phyloP scores from a whole-genome alignment of 2,797 vertebrate genomes.

The Thalassophryne amazonica region DNA sequence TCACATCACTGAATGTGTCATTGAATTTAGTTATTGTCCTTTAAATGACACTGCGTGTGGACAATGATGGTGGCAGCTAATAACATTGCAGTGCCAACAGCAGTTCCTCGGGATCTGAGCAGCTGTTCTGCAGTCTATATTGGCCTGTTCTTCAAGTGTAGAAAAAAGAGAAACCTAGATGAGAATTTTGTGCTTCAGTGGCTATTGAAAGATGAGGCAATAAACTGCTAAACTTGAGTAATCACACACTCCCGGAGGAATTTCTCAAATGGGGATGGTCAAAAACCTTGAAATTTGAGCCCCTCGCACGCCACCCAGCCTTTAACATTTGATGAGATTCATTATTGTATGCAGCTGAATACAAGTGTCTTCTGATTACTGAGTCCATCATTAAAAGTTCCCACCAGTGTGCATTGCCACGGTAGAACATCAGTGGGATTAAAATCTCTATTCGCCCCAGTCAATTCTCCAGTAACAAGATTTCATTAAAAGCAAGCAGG shows the following conservation, averaged over 20 bases:
- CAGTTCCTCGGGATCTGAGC: slow-evolving; percentile 84
- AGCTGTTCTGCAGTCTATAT: slow-evolving; percentile 91
- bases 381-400: slow-evolving; percentile 92
- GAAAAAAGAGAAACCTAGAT: slow-evolving; percentile 90
- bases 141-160: slow-evolving; percentile 92
- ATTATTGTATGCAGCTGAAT: slow-evolving; percentile 93
- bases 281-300: slow-evolving; percentile 97
- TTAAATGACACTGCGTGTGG: slow-evolving; percentile 69
- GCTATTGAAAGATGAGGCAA: slow-evolving; percentile 99
- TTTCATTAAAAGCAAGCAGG: slow-evolving; percentile 98
- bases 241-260: slow-evolving; percentile 97
- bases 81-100: slow-evolving; percentile 68
- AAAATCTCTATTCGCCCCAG: slow-evolving; percentile 99
- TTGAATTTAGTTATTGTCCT: slow-evolving; percentile 57
- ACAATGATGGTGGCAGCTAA: slow-evolving; percentile 71
- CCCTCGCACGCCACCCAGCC: slow-evolving; percentile 81
- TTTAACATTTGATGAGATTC: slow-evolving; percentile 96
- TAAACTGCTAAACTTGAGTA: slow-evolving; percentile 99
- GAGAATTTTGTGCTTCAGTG: slow-evolving; percentile 99
- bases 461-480: slow-evolving; percentile 99
- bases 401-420: slow-evolving; percentile 91
- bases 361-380: slow-evolving; percentile 97
- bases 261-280: slow-evolving; percentile 95
- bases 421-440: slow-evolving; percentile 94
- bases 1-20: slow-evolving; percentile 43